These are phyloP conservation scores for Orthonyx spaldingii DNA, from an alignment of 2,113 vertebrate species.

Conservation along the genomic window DNA sequence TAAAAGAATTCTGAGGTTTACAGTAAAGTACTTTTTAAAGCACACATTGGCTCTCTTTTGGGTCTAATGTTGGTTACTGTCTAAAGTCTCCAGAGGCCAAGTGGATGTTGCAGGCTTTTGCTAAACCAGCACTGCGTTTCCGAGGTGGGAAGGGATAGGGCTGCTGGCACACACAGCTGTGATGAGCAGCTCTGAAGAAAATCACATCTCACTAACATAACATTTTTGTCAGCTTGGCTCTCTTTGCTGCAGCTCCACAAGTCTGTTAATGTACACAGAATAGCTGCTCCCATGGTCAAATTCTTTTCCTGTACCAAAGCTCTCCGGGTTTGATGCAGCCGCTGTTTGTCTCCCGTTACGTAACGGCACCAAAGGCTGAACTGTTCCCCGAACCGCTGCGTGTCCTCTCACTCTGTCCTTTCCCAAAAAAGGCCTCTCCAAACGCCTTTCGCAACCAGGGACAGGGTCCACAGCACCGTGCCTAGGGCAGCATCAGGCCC, in stretches of 20 bases:
- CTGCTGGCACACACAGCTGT: background rate
- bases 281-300: background rate
- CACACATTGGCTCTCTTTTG: background rate
- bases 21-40: background rate
- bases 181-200: background rate
- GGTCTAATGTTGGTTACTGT: background rate
- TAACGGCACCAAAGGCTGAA: background rate
- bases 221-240: background rate
- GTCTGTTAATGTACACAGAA: background rate
- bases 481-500: background rate
- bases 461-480: background rate
- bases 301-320: rapidly evolving
- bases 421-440: background rate
- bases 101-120: background rate
- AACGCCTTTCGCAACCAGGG: background rate
- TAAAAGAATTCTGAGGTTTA: background rate
- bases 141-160: background rate
- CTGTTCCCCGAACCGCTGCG: background rate
- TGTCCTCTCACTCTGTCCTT: background rate
- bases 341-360: background rate
- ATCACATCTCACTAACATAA: background rate
- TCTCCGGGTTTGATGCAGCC: background rate
- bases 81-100: background rate
- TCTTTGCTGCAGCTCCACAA: background rate
- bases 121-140: background rate